Evolutionary conservation across 2,797 vertebrate genomes (phyloP).

Genomic region (Chaetophractus vellerosus): DNA sequence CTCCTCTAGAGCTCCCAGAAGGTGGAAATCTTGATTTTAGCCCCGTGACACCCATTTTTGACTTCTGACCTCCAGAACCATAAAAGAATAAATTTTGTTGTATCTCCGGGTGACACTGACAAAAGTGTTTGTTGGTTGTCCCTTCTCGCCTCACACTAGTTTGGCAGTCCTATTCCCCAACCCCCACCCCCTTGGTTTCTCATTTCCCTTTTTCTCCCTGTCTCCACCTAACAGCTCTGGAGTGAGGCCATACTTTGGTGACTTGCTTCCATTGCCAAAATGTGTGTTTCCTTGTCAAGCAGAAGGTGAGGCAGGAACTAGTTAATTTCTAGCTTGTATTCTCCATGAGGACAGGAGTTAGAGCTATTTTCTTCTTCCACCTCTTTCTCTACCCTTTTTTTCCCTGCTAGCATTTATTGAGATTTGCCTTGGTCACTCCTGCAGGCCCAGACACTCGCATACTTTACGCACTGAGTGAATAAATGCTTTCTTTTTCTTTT

Average conservation of each 20-base stretch:
- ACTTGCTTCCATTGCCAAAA: not conserved
- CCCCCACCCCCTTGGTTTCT: not conserved
- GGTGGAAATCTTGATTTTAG: not conserved
- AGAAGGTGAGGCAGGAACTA: not conserved
- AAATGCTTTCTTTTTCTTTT: not conserved
- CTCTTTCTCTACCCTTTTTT: not conserved
- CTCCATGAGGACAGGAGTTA: not conserved
- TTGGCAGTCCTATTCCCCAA: not conserved
- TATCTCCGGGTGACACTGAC: not conserved
- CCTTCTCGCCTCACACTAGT: too few species aligned
- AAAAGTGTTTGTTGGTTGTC: not conserved
- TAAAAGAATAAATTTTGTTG: not conserved
- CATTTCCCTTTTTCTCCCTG: too few species aligned
- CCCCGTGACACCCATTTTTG: not conserved
- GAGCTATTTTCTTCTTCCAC: not conserved
- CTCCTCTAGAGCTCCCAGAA: not conserved
- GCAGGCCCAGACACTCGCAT: fast-evolving
- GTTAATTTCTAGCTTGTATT: not conserved
- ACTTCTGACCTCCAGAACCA: not conserved
- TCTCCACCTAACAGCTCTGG: not conserved
- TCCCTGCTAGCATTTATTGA: not conserved
- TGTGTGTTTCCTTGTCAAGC: not conserved
- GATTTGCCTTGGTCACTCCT: not conserved
- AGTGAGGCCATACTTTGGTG: not conserved
- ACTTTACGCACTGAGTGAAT: not conserved